Evolutionary conservation across 30 jellyfish, hydroid and myxozoan species (phyloP).

Genomic region (Clytia hemisphaerica): DNA sequence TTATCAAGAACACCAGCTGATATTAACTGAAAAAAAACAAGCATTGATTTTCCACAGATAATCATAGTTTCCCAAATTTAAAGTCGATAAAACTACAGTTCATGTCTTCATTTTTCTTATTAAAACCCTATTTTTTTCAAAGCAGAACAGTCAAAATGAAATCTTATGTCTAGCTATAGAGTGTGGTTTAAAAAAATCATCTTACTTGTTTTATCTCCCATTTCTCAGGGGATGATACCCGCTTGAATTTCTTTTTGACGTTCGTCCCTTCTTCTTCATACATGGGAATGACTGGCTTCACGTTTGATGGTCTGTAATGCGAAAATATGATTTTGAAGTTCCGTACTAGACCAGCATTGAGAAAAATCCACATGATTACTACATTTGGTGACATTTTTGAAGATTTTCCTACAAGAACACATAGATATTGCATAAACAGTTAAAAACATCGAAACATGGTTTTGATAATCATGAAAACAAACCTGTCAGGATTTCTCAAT

Average conservation of each 20-base stretch:
- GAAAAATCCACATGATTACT: not conserved
- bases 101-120: not conserved
- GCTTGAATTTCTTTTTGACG: conserved; percentile 69
- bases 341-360: not conserved
- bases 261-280: conserved; percentile 55
- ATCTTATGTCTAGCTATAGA: no score
- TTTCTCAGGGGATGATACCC: conserved; percentile 98
- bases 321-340: not conserved
- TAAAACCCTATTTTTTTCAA: not conserved
- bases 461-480: no score
- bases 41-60: not conserved
- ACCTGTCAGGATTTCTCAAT: conserved; percentile 96
- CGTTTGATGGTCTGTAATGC: conserved; percentile 66
- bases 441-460: no score
- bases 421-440: no score
- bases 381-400: no score
- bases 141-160: not conserved
- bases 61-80: no score
- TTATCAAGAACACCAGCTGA: conserved; percentile 98
- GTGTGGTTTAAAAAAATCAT: not conserved
- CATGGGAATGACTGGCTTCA: conserved; percentile 60
- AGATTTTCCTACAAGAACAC: no score
- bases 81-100: not conserved
- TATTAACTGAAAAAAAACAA: conserved; percentile 51
- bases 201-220: conserved; percentile 96